These are phyloP conservation scores for Pinna nobilis DNA, from an alignment of 1,140 invertebrate species.

Conservation along the genomic window DNA sequence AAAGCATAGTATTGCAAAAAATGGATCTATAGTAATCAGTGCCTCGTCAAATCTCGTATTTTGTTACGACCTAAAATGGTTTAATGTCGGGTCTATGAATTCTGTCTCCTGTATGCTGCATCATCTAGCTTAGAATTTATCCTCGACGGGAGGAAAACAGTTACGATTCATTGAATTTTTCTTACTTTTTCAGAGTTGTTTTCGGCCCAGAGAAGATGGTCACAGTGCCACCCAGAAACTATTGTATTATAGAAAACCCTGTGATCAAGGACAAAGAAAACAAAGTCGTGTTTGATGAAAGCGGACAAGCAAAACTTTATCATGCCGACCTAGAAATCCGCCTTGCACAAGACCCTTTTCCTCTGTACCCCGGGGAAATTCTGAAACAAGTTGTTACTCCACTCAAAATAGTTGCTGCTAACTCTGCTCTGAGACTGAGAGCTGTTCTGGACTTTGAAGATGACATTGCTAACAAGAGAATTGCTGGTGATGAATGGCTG, in stretches of 20 bases:
- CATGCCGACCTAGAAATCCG: conserved; percentile 77
- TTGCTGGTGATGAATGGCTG: conserved; percentile 77
- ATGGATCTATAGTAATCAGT: no score
- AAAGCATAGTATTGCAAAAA: no score
- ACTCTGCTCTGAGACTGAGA: conserved; percentile 73
- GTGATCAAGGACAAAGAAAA: conserved; percentile 71
- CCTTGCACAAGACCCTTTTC: conserved; percentile 78
- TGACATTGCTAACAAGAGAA: conserved; percentile 67
- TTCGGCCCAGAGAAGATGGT: conserved; percentile 76
- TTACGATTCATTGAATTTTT: no score
- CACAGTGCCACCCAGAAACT: conserved; percentile 77
- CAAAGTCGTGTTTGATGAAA: conserved; percentile 68
- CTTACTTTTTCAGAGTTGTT: conserved; percentile 69
- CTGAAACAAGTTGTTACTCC: conserved; percentile 73
- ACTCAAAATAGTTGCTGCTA: conserved; percentile 75
- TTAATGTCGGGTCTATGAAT: no score
- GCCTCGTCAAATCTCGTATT: no score
- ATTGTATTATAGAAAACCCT: conserved; percentile 77
- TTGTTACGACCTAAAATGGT: no score
- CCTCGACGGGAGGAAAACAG: no score
- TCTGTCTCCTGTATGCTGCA: no score
- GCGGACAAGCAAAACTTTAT: conserved; percentile 73
- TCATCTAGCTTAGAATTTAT: no score
- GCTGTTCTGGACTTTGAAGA: conserved; percentile 76
- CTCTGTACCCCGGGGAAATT: conserved; percentile 77